Conservation (phyloP, 2,797 vertebrate genomes). For the Poecilia picta region DNA sequence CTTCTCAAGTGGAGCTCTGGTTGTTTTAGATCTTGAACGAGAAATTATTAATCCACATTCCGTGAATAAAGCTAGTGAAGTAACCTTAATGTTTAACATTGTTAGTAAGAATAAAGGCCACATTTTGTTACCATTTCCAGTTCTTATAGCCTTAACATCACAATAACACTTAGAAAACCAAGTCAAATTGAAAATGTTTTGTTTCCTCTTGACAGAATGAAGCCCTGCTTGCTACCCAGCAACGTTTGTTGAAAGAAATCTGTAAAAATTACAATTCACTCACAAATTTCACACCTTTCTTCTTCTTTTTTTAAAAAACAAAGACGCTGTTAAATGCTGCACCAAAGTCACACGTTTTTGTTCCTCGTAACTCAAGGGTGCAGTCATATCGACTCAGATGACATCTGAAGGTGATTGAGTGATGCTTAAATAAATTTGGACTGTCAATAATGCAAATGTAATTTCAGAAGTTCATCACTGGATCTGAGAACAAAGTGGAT, state of each 20-base stretch:
- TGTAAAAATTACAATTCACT: not conserved
- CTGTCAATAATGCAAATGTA: not conserved
- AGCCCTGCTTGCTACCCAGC: not conserved
- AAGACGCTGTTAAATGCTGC: not conserved
- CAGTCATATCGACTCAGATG: not conserved
- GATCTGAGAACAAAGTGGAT: not conserved
- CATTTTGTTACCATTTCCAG: not conserved
- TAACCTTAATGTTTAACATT: not conserved
- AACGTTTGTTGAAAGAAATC: not conserved
- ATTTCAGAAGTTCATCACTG: not conserved
- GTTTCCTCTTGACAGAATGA: not conserved
- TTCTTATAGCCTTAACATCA: not conserved
- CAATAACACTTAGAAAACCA: not conserved
- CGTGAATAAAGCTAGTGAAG: not conserved
- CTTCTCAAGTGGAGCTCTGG: not conserved
- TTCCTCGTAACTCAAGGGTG: not conserved
- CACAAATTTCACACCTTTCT: not conserved
- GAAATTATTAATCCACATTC: not conserved
- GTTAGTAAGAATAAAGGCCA: too few relatives aligned
- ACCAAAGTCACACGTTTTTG: not conserved
- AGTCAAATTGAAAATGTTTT: not conserved
- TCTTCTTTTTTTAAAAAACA: not conserved
- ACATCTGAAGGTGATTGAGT: not conserved
- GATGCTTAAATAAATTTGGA: not conserved
- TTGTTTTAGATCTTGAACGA: not conserved